Evolutionary conservation across 2,113 vertebrate genomes (phyloP), one percentile per base, ranked within the genome.

Genomic region (Ptilonorhynchus violaceus): DNA sequence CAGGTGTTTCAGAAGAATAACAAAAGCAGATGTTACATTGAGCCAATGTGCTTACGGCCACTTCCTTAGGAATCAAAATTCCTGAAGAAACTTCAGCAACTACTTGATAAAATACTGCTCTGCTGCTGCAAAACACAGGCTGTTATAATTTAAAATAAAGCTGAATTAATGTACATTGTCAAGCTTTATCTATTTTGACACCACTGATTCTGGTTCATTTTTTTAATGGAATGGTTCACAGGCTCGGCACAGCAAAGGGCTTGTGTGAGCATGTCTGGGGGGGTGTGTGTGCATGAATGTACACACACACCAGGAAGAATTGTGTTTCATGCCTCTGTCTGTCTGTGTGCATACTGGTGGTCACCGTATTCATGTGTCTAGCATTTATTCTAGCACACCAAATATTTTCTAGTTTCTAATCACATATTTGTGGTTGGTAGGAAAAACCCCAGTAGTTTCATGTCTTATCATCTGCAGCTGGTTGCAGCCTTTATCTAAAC

Each of bases 401-500:
- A 64, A 22, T 53, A 33, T 67, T 92, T 90, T 77, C 53, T 63
- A 76, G 66, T 94, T 82, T 93, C 74, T 68, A 60, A 59, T 55
- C 74, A 76, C 3, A 0, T 66, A n/a, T 92, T 89, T 68, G 28
- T 68, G 39, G 30, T 35, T 81, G n/a, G 62, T 72, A 78, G 73
- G 69, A 52, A 81, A 75, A 89, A 31, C 18, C 62, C 23, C 42
- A 22, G 63, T 52, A 89, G 85, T 85, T 86, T 87, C 49, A 19
- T 24, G 58, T 92, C 81, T 92, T 92, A 93, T 70, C 90, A 92
- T 53, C 76, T 93, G 72, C 81, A 87, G 84, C 80, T 94, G 75
- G n/a, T 69, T 94, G 73, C 90, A 94, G 88, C 66, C 74, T 93
- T 93, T 93, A 85, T 93, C 92, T 94, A 91, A 95, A 94, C 87